Evolutionary conservation across 2,113 vertebrate genomes (phyloP).

Genomic region (Pelecanus crispus): DNA sequence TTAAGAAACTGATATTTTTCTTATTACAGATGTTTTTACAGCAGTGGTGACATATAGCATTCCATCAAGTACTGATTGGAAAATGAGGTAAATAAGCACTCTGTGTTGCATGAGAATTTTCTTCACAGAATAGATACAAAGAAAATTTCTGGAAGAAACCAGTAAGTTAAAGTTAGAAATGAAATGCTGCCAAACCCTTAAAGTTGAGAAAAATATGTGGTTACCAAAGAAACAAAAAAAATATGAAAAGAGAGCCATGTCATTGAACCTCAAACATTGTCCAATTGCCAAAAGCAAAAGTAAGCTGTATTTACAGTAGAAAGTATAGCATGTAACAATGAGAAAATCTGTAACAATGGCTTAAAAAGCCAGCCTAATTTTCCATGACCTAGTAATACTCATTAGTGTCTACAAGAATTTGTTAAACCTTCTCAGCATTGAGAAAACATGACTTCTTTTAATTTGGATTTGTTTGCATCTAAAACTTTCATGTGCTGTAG

Average conservation of each 20-base stretch:
- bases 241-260: neutral
- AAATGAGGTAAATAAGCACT: neutral
- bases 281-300: neutral
- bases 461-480: conserved; percentile 6
- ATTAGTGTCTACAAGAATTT: conserved; percentile 26
- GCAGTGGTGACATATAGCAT: neutral
- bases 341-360: neutral
- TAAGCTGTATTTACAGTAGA: neutral
- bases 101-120: neutral
- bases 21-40: neutral
- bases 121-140: neutral
- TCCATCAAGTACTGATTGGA: neutral
- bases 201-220: neutral
- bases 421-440: conserved; percentile 11
- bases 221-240: neutral
- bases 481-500: neutral
- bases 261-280: neutral
- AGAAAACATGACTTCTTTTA: conserved; percentile 24
- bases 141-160: neutral
- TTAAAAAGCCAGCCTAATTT: conserved; percentile 30
- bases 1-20: neutral
- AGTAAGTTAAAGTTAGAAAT: neutral
- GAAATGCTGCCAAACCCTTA: neutral
- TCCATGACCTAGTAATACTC: neutral
- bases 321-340: neutral